Evolutionary conservation across 2,113 vertebrate genomes (phyloP).

Genomic region (Alosa alosa): DNA sequence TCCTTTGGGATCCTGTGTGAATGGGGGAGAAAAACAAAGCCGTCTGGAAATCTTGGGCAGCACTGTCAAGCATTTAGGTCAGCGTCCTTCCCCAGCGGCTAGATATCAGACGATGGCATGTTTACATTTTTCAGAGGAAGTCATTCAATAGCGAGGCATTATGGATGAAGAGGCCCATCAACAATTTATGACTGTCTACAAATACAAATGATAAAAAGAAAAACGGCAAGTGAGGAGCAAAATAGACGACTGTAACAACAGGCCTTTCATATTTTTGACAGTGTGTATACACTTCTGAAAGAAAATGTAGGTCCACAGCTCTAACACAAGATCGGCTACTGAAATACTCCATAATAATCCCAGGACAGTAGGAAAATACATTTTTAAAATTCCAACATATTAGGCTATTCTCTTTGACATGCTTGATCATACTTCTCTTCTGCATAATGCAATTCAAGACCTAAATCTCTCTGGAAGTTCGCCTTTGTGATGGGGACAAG

Average conservation of each 20-base stretch:
- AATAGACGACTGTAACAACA: background rate
- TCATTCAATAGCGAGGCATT: background rate
- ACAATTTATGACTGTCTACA: conserved; percentile 14
- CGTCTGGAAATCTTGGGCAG: background rate
- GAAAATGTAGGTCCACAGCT: background rate
- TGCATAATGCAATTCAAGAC: background rate
- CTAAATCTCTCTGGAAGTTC: background rate
- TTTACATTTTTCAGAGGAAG: conserved; percentile 17
- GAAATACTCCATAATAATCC: background rate
- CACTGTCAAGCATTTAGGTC: background rate
- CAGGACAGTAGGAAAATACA: background rate
- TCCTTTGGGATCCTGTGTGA: background rate
- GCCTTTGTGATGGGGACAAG: background rate
- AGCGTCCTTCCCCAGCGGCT: background rate
- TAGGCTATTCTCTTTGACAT: conserved; percentile 14
- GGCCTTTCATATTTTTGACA: conserved; percentile 4
- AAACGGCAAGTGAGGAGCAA: background rate
- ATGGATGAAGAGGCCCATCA: conserved; percentile 7
- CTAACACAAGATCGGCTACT: background rate
- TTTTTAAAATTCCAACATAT: background rate
- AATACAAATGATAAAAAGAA: conserved; percentile 9
- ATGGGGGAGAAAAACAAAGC: background rate
- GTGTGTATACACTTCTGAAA: background rate
- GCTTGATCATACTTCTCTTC: background rate
- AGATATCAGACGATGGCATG: conserved; percentile 1